phyloP scores from a whole-genome alignment of 1,140 invertebrate genomes.

The Meteorus sp. region DNA sequence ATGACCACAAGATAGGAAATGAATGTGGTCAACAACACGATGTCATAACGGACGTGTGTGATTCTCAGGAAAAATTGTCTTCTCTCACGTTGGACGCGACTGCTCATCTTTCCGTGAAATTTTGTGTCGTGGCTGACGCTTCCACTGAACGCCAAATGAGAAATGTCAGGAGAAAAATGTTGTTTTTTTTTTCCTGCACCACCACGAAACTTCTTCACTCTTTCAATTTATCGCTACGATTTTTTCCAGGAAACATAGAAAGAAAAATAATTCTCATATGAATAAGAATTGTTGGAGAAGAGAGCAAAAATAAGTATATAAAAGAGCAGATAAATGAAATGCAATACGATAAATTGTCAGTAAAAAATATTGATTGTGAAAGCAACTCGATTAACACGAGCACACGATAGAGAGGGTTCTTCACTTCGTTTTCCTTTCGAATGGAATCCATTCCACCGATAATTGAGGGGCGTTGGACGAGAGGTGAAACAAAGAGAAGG shows the following conservation, averaged over 20 bases:
- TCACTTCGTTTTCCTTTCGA: slow-evolving; percentile 15
- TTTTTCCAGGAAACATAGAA: no score
- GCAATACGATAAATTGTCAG: no score
- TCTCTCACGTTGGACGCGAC: no score
- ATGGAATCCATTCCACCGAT: slow-evolving; percentile 30
- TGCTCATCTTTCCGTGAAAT: slow-evolving; percentile 20
- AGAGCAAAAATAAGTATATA: not conserved
- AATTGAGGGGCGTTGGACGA: slow-evolving; percentile 48
- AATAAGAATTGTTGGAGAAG: no score
- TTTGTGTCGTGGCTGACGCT: no score
- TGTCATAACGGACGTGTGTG: slow-evolving; percentile 4
- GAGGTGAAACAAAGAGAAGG: no score
- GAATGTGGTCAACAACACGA: not conserved
- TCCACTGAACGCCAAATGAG: no score
- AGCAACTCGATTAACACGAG: slow-evolving; percentile 20
- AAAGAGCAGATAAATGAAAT: no score
- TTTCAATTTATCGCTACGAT: slow-evolving; percentile 7
- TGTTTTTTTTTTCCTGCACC: slow-evolving; percentile 9
- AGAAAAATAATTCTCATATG: no score
- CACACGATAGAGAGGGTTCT: slow-evolving; percentile 15
- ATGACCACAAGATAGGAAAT: not conserved
- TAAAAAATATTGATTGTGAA: not conserved
- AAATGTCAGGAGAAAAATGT: slow-evolving; percentile 19
- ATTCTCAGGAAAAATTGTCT: slow-evolving; percentile 16
- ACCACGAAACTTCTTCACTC: slow-evolving; percentile 9